A percentile compares a stretch with the other conserved stretches of the same genome.
These are phyloP conservation scores for Phaedon cochleariae DNA, from an alignment of 2,888 invertebrate species.

Conservation along the genomic window DNA sequence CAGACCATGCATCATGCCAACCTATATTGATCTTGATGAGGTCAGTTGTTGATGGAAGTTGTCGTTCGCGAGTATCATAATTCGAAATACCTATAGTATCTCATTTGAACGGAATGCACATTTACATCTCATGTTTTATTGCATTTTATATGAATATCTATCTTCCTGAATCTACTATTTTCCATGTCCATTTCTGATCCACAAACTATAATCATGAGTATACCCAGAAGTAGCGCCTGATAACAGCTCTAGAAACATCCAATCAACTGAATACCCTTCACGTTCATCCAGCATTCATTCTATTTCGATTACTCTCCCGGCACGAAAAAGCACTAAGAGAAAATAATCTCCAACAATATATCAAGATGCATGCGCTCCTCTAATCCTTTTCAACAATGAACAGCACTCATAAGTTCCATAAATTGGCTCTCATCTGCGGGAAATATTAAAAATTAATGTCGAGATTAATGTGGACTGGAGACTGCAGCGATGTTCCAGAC, in stretches of 20 bases:
- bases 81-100: no score
- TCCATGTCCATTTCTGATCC: no score
- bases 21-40: no score
- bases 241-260: not conserved
- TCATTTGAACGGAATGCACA: no score
- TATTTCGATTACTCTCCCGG: not conserved
- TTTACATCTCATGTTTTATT: no score
- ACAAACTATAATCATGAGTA: no score
- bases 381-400: conserved; percentile 16
- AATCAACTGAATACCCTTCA: not conserved
- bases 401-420: conserved; percentile 5
- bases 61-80: no score
- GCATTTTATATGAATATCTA: no score
- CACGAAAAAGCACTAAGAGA: not conserved
- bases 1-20: no score
- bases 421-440: conserved; percentile 9
- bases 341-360: conserved; percentile 13
- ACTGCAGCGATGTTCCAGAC: conserved; percentile 4
- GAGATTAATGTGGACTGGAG: conserved; percentile 13
- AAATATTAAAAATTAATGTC: conserved; percentile 22
- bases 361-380: conserved; percentile 5
- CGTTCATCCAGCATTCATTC: not conserved
- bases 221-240: no score
- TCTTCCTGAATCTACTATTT: no score
- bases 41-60: no score